A percentile compares a stretch with the other conserved stretches of the same genome.
Evolutionary conservation across 1,140 invertebrate genomes (phyloP).

Genomic region (Magallana angulata): DNA sequence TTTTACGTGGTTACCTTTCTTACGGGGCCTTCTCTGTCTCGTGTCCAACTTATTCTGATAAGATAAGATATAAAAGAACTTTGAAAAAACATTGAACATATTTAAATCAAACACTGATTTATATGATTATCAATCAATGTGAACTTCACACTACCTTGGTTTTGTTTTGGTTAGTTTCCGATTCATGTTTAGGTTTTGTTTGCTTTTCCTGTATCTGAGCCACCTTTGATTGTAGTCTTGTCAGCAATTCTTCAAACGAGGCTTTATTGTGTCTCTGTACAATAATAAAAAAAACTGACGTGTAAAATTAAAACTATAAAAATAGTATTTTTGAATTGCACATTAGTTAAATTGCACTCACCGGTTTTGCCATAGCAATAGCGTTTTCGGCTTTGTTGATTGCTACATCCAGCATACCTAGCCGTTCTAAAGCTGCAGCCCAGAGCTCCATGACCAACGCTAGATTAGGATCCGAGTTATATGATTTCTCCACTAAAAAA

Average conservation of each 20-base stretch:
- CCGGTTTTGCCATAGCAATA: constrained; percentile 2
- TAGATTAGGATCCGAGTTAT: background rate
- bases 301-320: too few relatives aligned
- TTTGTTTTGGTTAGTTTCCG: background rate
- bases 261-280: background rate
- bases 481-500: background rate
- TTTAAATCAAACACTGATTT: too few relatives aligned
- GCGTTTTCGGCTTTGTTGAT: constrained; percentile 31
- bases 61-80: too few relatives aligned
- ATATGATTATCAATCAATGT: too few relatives aligned
- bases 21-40: background rate
- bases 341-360: background rate
- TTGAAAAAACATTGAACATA: too few relatives aligned
- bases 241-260: background rate
- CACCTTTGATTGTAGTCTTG: background rate
- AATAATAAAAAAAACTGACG: background rate
- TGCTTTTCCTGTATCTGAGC: background rate
- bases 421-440: constrained; percentile 27
- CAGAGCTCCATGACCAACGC: constrained; percentile 35
- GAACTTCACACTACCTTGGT: background rate
- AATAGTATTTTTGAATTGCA: too few relatives aligned
- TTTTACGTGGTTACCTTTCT: background rate
- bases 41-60: background rate
- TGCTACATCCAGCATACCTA: constrained; percentile 38
- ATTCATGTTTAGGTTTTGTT: background rate